phyloP scores from a whole-genome alignment of 2,113 vertebrate genomes.

The Hippocampus abdominalis region DNA sequence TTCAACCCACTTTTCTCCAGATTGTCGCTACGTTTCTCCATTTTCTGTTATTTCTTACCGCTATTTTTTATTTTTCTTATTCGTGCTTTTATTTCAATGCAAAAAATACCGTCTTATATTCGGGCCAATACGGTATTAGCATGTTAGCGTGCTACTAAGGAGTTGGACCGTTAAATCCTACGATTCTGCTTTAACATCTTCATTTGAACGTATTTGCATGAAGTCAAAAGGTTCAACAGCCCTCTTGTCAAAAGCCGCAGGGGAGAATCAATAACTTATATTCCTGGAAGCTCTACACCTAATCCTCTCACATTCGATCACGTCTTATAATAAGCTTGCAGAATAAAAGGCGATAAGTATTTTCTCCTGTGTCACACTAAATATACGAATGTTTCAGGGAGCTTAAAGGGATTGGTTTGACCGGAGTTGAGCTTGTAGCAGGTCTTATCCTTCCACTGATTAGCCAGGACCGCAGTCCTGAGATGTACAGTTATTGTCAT shows the following conservation, averaged over 20 bases:
- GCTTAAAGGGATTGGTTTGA: slow-evolving; percentile 1
- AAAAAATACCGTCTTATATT: no score
- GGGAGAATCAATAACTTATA: neutral
- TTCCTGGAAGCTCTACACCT: neutral
- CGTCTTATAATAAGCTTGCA: neutral
- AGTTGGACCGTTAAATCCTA: neutral
- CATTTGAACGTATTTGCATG: neutral
- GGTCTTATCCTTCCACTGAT: slow-evolving; percentile 46
- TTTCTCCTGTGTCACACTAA: neutral
- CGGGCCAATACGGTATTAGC: no score
- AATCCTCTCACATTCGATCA: neutral
- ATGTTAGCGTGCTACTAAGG: neutral
- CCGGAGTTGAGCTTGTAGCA: slow-evolving; percentile 25
- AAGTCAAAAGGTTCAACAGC: neutral
- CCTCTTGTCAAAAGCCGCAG: neutral
- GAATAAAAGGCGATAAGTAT: neutral
- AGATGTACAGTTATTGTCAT: slow-evolving; percentile 64
- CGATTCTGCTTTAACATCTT: neutral
- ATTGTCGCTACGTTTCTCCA: no score
- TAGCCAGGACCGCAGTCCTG: slow-evolving; percentile 62
- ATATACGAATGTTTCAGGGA: neutral
- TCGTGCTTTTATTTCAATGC: no score
- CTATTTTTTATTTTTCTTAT: no score
- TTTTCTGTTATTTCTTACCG: no score
- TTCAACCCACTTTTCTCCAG: no score